Base-by-base conservation (phyloP, 2,797 vertebrate genomes). In the Hapalemur alaotrensis region DNA sequence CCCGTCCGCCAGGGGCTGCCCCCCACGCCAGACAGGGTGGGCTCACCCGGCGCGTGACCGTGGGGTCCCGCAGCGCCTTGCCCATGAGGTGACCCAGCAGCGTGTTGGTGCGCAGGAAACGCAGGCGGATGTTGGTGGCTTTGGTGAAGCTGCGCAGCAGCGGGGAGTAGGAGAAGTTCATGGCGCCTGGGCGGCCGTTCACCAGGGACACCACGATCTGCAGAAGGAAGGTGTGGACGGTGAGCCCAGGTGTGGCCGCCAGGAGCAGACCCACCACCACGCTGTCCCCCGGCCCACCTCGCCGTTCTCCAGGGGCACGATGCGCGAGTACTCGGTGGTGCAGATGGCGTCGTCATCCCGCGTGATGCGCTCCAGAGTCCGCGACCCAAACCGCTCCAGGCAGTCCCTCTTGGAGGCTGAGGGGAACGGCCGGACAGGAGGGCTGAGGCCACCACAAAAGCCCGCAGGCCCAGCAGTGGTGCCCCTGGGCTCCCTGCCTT, bases 41-140 rank as follows among this genome's bases (percentile, higher is more conserved):
- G n/a, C 99, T 99, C 94, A 99, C 99, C 99, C 99, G 98, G 94
- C 99, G 99, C 7, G 99, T 99, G 97, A 99, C 99, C 0, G 99
- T 99, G 57, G 99, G 99, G 98, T 99, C 99, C 4, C 99, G 98
- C 72, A 99, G 98, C 1, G 99, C 99, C 97, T 99, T 99, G 96
- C 99, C 99, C 99, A 99, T 99, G 97, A 99, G 99, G 97, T 99
- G 99, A 3, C 99, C 99, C 20, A 99, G 99, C 83, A 99, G 99
- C 0, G 99, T 99, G 98, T 99, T 99, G 14, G 99, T 99, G 67
- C 99, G 99, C 91, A 99, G 98, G 98, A 99, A 99, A 38, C 99
- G 99, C 65, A 99, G 99, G 0, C 99, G 98, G 98, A 99, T 99
- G 98, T 99, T 99, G 94, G 99, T 99, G 97, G 99, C 99, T 97